Evolutionary conservation across 2,797 vertebrate species (phyloP), one percentile per base, ranked within the genome.

Genomic region (Champsocephalus gunnari): DNA sequence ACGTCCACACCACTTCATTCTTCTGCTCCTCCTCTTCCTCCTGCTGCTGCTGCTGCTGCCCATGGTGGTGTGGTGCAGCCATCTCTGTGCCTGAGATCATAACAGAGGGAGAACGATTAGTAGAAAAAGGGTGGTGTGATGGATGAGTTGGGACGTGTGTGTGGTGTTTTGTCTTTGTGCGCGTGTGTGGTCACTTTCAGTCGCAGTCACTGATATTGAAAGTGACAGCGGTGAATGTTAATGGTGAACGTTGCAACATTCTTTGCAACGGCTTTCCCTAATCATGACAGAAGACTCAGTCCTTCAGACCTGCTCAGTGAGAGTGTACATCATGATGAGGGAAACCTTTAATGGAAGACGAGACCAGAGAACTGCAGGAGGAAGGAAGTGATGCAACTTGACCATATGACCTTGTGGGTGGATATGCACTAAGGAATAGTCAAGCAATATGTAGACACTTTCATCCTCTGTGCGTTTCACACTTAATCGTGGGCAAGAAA

Each of bases 1-100:
- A 80, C n/a, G 59, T 83, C 82, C 0, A 32, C 83, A 83, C 73
- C 64, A 16, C 78, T 85, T 81, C 77, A 83, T 86, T 82, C 74
- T 41, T 64, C 62, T 69, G 3, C 56, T 73, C 56, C 49, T 44
- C 13, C 55, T 64, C n/a, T 73, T 41, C 64, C 56, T 71, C 3
- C 56, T 73, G 17, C 50, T 64, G 16, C 54, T 64, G 3, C 49
- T 57, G 28, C 38, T 34, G 79, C 66, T 41, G 55, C 68, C 21
- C 19, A 55, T 16, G 51, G 72, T 73, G 71, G 54, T 71, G 47
- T 63, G 64, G 6, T 58, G 64, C 64, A 71, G 67, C 54, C 38
- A 65, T 80, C 75, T 66, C 67, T 38, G 66, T 38, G 72, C 43
- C 43, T 21, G 56, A 72, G 59, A 82, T 79, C 67, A 70, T 68